These are phyloP conservation scores for Dryadula phaetusa DNA, from an alignment of 2,888 invertebrate genomes.

Conservation along the genomic window DNA sequence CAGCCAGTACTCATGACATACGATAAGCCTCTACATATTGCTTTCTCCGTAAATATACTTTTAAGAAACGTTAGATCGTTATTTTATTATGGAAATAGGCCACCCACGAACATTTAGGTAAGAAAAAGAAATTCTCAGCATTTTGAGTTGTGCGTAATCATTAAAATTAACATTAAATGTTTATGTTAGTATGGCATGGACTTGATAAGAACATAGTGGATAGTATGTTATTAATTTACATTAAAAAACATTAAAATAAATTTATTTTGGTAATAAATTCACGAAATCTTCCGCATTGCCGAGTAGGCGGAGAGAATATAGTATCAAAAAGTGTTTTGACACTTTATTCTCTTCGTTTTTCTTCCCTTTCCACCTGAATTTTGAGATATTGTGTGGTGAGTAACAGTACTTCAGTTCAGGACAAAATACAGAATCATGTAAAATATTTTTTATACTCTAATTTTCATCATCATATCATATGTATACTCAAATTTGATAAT, in stretches of 20 bases:
- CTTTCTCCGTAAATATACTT: background rate
- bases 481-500: no score
- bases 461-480: no score
- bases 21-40: no score
- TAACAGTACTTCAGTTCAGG: no score
- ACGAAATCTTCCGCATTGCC: no score
- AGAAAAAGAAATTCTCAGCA: background rate
- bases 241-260: background rate
- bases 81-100: constrained; percentile 6
- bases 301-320: no score
- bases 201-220: background rate
- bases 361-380: no score
- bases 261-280: background rate
- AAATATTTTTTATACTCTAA: no score
- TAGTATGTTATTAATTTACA: background rate
- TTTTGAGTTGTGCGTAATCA: background rate
- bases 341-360: no score
- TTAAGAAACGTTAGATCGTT: constrained; percentile 1
- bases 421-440: no score
- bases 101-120: background rate
- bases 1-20: constrained; percentile 1
- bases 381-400: no score
- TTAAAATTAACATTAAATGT: background rate
- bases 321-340: no score
- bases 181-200: background rate